Conservation (phyloP, 1,140 invertebrate species). For the Penaeus indicus region DNA sequence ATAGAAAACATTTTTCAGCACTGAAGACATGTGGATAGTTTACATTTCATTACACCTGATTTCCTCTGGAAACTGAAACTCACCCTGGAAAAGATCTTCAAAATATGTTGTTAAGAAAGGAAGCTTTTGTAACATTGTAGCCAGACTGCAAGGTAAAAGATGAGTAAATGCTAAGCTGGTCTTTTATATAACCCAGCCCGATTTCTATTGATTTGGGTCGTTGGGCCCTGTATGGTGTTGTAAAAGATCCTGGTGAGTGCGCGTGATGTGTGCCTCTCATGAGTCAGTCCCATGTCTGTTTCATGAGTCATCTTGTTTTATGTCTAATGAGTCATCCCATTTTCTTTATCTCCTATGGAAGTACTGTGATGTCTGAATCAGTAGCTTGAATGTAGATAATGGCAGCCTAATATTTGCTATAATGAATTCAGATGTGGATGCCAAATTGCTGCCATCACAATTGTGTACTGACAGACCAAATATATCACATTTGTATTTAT, state of each 20-base stretch:
- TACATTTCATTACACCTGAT: too few relatives aligned
- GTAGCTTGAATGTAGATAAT: conserved; percentile 41
- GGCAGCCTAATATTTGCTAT: conserved; percentile 49
- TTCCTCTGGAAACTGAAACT: too few relatives aligned
- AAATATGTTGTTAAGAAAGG: too few relatives aligned
- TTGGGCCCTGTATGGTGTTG: conserved; percentile 15
- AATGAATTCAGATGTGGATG: conserved; percentile 47
- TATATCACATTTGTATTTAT: conserved; percentile 60
- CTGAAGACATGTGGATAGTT: too few relatives aligned
- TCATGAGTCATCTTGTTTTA: conserved; percentile 15
- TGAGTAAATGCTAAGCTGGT: too few relatives aligned
- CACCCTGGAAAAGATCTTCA: too few relatives aligned
- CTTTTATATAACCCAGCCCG: too few relatives aligned
- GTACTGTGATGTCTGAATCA: conserved; percentile 53
- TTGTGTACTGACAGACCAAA: conserved; percentile 53
- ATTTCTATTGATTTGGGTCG: neutral
- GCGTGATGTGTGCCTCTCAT: conserved; percentile 34
- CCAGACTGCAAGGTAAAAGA: too few relatives aligned
- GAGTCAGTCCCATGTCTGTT: conserved; percentile 8
- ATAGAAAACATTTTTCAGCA: too few relatives aligned
- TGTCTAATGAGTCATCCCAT: conserved; percentile 42
- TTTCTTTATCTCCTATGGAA: conserved; percentile 59
- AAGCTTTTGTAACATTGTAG: too few relatives aligned
- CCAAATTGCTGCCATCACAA: conserved; percentile 54
- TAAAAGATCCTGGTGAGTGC: conserved; percentile 40